Percentiles rank a stretch among this genome's conserved stretches.
These are phyloP conservation scores for Polydrusus tereticollis DNA, from an alignment of 2,888 invertebrate genomes.

Conservation along the genomic window DNA sequence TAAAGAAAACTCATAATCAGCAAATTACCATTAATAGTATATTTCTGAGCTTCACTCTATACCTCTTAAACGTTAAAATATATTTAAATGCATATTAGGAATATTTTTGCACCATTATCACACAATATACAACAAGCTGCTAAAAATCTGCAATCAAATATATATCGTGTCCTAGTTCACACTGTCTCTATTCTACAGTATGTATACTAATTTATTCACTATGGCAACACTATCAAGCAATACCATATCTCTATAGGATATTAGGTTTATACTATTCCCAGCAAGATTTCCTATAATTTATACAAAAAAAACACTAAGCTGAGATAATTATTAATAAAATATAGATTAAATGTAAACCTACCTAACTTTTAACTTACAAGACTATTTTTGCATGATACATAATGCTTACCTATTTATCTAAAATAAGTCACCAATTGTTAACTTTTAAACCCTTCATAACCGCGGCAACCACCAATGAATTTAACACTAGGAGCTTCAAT, in stretches of 20 bases:
- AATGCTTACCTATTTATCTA: no score
- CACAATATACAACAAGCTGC: background rate
- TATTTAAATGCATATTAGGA: slow-evolving; percentile 16
- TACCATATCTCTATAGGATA: background rate
- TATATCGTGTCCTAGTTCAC: background rate
- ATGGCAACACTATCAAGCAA: background rate
- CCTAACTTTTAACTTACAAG: no score
- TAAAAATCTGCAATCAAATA: background rate
- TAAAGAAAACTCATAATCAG: background rate
- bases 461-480: no score
- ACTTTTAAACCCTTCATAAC: no score
- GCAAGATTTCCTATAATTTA: no score
- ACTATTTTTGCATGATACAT: no score
- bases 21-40: background rate
- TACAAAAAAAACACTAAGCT: no score
- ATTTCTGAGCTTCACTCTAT: background rate
- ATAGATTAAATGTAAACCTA: no score
- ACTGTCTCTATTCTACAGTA: background rate
- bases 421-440: no score
- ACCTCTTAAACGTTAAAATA: background rate
- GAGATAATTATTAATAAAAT: no score
- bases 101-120: slow-evolving; percentile 16
- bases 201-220: background rate
- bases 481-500: no score
- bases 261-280: background rate